phyloP scores from a whole-genome alignment of 1,140 invertebrate genomes.

The Leptinotarsa undecemlineata region DNA sequence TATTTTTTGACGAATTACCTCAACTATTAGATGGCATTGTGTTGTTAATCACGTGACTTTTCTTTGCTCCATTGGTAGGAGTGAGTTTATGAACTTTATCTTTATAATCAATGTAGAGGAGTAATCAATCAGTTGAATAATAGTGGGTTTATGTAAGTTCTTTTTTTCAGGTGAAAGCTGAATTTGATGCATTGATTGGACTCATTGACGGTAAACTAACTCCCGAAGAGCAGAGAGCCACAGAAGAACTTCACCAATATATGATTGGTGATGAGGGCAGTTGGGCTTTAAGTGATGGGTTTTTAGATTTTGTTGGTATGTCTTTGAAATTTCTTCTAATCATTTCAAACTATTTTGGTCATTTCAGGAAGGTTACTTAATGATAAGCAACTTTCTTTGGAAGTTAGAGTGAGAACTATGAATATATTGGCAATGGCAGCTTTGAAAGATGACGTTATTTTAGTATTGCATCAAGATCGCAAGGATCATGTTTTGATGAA shows the following conservation, averaged over 20 bases:
- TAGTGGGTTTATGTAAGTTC: background rate
- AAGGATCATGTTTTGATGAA: slow-evolving; percentile 88
- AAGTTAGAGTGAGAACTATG: slow-evolving; percentile 66
- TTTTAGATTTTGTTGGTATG: slow-evolving; percentile 79
- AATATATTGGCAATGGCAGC: slow-evolving; percentile 76
- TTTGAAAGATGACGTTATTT: slow-evolving; percentile 86
- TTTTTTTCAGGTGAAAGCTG: slow-evolving; percentile 60
- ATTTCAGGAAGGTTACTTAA: slow-evolving; percentile 67
- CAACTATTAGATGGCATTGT: too few relatives aligned
- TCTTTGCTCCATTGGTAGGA: too few relatives aligned
- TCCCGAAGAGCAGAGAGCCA: slow-evolving; percentile 70
- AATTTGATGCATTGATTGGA: slow-evolving; percentile 67
- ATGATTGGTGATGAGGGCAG: slow-evolving; percentile 85
- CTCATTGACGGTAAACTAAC: slow-evolving; percentile 67
- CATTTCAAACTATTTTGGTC: background rate
- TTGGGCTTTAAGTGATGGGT: slow-evolving; percentile 88
- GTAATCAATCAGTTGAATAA: too few relatives aligned
- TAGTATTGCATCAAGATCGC: slow-evolving; percentile 87
- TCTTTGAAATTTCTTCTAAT: slow-evolving; percentile 28
- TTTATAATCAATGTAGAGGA: too few relatives aligned
- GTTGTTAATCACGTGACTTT: background rate
- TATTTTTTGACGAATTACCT: too few relatives aligned
- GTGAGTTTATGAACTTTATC: too few relatives aligned
- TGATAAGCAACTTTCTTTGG: slow-evolving; percentile 63
- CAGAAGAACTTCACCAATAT: slow-evolving; percentile 84